Evolutionary conservation across 2,888 invertebrate species (phyloP), one percentile per base, ranked within the genome.

Genomic region (Leptura quadrifasciata): DNA sequence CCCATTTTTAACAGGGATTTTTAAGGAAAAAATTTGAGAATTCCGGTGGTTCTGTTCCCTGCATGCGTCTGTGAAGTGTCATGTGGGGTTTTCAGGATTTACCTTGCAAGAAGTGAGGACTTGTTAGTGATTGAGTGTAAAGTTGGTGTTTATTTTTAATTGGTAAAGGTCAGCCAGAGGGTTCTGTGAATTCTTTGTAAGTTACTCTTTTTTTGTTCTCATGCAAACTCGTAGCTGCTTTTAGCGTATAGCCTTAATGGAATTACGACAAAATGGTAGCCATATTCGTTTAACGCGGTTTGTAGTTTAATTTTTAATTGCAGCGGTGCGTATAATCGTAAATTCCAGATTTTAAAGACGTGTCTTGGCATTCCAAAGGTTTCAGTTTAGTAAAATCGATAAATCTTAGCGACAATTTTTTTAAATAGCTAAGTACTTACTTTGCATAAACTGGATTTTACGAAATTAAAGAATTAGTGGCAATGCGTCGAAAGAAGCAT

Each of bases 91-190:
- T 18, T 15, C 24, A 17, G 54, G 54, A 27, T 17, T 67, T 57
- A 17, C 24, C 39, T 54, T 18, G 21, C 35, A 39, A 39, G 58
- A 58, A 69, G 69, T 69, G 69, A 35, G 69, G 69, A 69, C 69
- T 4, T 12, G 69, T 31, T 31, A 39, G 71, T 71, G 71, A 61
- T n/a, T 71, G 18, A 71, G 71, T 71, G 71, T 61, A 55, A 17
- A 69, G 57, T 69, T 71, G 71, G 71, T 71, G 71, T 12, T 24
- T 21, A 52, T 52, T 52, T 35, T 58, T 27, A 27, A 47, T 47
- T 21, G 24, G n/a, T 31, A 71, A 61, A 47, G 61, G 71, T 61
- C 71, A 61, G 20, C 39, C 21, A 24, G 61, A 61, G 52, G 71
- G 35, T 20, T 20, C 24, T 71, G 57, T 68, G 69, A 57, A n/a